Base-by-base conservation (phyloP, 2,797 vertebrate genomes). In the Hypotaenidia okinawae region DNA sequence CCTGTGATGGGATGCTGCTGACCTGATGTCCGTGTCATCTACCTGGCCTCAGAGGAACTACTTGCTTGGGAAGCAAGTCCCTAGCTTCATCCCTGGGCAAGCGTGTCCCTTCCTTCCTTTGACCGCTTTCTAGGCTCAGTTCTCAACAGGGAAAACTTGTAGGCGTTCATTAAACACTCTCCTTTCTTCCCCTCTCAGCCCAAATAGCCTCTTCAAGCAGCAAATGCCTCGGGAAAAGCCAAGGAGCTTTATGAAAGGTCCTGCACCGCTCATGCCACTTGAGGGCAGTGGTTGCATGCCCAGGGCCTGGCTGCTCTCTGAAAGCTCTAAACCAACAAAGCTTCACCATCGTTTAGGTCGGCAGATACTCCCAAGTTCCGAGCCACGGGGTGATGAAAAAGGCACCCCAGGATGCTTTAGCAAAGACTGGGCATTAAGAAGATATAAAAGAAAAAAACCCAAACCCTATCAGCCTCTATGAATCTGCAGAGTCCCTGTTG, bases 181-280 rank as follows among this genome's bases (percentile, higher is more conserved):
- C 15, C 5, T 18, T 35, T 16, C 32, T 8, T 3, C 3, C 21
- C 3, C 6, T 1, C 23, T 0, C 2, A 2, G 5, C n/a, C 3
- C 39, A 30, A 11, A 16, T 7, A 24, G 1, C 5, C 8, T 2
- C 17, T 6, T 2, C 15, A 23, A 23, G 8, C 17, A 8, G 12
- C 10, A 10, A 24, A 59, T 14, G 64, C 16, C 25, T 33, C 4
- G 14, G 1, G 2, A 5, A 13, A 51, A 59, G 30, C 28, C 3
- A 1, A n/a, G 49, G n/a, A 33, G 43, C 52, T 35, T 16, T 6
- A 10, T 4, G 28, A 8, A 12, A 45, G 27, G 32, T 27, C 33
- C 87, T 51, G 80, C 66, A 3, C 30, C 14, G 51, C 59, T 49
- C 45, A 2, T 3, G 70, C 92, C 93, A 64, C 94, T 68, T 39